These are phyloP conservation scores for Limanda limanda DNA, from an alignment of 2,113 vertebrate genomes.

Conservation along the genomic window DNA sequence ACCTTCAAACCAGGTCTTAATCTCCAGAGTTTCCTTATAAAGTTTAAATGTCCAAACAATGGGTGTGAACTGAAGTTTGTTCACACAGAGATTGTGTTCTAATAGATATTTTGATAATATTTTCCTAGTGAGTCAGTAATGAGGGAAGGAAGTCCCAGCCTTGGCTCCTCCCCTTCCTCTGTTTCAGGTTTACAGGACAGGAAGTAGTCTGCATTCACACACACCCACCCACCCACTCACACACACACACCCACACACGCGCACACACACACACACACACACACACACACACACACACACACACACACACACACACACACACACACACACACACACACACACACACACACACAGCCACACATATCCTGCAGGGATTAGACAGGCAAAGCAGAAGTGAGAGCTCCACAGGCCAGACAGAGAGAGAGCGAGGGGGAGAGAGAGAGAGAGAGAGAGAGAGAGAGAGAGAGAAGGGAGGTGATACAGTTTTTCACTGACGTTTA, in stretches of 20 bases:
- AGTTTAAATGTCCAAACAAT: background rate
- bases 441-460: slow-evolving; percentile 22
- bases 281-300: slow-evolving; percentile 23
- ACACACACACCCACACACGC: slow-evolving; percentile 31
- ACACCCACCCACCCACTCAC: slow-evolving; percentile 11
- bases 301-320: slow-evolving; percentile 26
- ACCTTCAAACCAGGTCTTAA: too few species aligned
- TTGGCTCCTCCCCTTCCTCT: slow-evolving; percentile 65
- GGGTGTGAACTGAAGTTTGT: too few species aligned
- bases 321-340: slow-evolving; percentile 16
- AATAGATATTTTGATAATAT: slow-evolving; percentile 17
- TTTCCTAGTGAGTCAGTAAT: slow-evolving; percentile 9
- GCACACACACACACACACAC: slow-evolving; percentile 18
- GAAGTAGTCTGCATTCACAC: slow-evolving; percentile 53
- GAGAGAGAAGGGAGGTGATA: slow-evolving; percentile 25
- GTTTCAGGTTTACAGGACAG: slow-evolving; percentile 58
- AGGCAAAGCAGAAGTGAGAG: slow-evolving; percentile 75
- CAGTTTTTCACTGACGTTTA: slow-evolving; percentile 57
- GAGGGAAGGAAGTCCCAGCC: slow-evolving; percentile 46
- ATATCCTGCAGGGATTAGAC: slow-evolving; percentile 55
- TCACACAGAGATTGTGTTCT: background rate
- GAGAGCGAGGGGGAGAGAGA: slow-evolving; percentile 16
- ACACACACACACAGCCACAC: slow-evolving; percentile 29
- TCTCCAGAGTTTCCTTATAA: too few species aligned
- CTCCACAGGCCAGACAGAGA: slow-evolving; percentile 30